Evolutionary conservation across 2,888 invertebrate species (phyloP), one percentile per base, ranked within the genome.

Genomic region (Melieria picta): DNA sequence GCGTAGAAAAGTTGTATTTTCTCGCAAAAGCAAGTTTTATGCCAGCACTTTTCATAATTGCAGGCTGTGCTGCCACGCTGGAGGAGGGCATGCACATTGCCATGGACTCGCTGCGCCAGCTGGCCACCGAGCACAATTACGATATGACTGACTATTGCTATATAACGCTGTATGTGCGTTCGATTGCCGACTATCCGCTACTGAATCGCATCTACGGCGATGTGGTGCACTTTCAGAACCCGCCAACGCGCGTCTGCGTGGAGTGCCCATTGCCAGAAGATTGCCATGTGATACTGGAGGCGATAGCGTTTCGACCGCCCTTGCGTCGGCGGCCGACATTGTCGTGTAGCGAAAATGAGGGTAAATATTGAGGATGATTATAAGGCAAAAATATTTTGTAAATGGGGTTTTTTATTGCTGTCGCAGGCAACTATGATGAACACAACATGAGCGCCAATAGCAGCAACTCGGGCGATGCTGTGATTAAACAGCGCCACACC

Each of bases 171-270:
- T 97, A 94, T 84, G 91, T 98, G 80, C 90, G 92, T 60, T 92
- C 94, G 79, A 96, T 98, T 92, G 88, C 89, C 0, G 91, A 93
- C 77, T 98, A 96, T 85, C 88, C 90, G 0, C 89, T 89, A 7
- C 87, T 97, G 75, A 98, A 97, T 85, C 89, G 90, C 75, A 90
- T 93, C 16, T 98, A 98, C 83, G 89, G 90, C 67, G 89, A 90
- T 67, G 90, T 91, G 76, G 92, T 97, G 82, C 89, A 89, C 79
- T 91, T 93, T 86, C 88, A 90, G 56, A 94, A 94, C 87, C 96
- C 96, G 50, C 97, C 97, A 7, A 93, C 93, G 2, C 89, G 96
- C 66, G 94, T 95, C 1, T 96, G 96, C 82, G 93, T 96, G 30
- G 93, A 95, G 83, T 92, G 91, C 79, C 94, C 94, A 13, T 87